Conservation (phyloP, 2,113 vertebrate genomes). For the Proteles cristata region DNA sequence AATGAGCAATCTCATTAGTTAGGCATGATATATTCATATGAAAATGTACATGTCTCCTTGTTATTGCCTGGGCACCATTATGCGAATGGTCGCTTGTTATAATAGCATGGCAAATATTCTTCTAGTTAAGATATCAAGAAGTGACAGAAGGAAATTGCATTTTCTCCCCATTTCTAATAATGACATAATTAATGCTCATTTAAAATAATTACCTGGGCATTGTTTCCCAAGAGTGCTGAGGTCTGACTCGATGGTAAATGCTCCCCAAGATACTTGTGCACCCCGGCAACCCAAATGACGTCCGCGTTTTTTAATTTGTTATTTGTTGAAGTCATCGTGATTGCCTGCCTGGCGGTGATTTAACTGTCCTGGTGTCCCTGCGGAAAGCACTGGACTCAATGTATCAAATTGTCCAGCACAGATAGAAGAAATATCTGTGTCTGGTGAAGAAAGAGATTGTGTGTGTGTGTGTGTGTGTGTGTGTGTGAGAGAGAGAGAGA, state of each 20-base stretch:
- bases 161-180: conserved; percentile 86
- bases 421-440: neutral
- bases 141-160: conserved; percentile 92
- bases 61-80: conserved; percentile 91
- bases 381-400: neutral
- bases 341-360: neutral
- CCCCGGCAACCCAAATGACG: neutral
- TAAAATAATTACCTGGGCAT: conserved; percentile 78
- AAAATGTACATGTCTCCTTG: conserved; percentile 93
- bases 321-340: conserved; percentile 34
- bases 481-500: neutral
- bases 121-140: conserved; percentile 94
- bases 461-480: no score
- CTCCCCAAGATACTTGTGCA: conserved; percentile 57
- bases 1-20: conserved; percentile 99
- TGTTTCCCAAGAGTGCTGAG: conserved; percentile 71
- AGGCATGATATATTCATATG: conserved; percentile 97
- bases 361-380: conserved; percentile 60
- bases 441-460: neutral
- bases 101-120: conserved; percentile 90
- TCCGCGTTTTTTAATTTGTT: conserved; percentile 70
- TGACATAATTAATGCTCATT: conserved; percentile 87
- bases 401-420: neutral
- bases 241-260: conserved; percentile 29
- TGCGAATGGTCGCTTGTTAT: conserved; percentile 87